phyloP scores from a whole-genome alignment of 2,113 vertebrate species.

The Carlito syrichta region DNA sequence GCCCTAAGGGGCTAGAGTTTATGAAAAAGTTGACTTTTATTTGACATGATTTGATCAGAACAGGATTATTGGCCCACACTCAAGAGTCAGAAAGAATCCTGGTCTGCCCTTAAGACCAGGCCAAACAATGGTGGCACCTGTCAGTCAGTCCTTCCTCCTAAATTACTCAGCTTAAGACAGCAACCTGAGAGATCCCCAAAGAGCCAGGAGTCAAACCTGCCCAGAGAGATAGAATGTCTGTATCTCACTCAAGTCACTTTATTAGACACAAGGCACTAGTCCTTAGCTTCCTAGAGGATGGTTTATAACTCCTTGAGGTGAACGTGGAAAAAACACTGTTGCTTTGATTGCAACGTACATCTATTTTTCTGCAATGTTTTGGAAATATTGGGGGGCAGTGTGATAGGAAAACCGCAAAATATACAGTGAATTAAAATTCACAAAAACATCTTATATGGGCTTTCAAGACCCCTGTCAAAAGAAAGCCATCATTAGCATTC shows the following conservation, averaged over 20 bases:
- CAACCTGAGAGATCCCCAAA: neutral
- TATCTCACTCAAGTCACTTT: neutral
- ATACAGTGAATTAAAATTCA: constrained; percentile 13
- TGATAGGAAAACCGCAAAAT: constrained; percentile 25
- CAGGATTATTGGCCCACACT: neutral
- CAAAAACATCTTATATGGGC: neutral
- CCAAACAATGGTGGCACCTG: neutral
- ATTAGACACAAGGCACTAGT: neutral
- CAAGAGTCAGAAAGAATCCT: neutral
- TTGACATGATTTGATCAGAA: constrained; percentile 14
- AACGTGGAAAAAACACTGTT: neutral
- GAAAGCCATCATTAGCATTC: neutral
- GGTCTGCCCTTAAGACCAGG: neutral
- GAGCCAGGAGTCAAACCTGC: neutral
- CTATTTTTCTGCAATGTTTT: neutral
- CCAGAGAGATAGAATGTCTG: neutral
- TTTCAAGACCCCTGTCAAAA: constrained; percentile 19
- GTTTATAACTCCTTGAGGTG: neutral
- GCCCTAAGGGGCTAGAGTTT: neutral
- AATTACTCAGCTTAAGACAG: neutral
- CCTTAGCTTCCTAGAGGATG: neutral
- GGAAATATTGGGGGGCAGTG: neutral
- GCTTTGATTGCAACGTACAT: neutral
- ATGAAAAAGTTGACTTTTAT: constrained; percentile 20
- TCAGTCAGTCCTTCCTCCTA: neutral